Conservation (phyloP, 2,888 invertebrate genomes). For the Papilio demoleus region DNA sequence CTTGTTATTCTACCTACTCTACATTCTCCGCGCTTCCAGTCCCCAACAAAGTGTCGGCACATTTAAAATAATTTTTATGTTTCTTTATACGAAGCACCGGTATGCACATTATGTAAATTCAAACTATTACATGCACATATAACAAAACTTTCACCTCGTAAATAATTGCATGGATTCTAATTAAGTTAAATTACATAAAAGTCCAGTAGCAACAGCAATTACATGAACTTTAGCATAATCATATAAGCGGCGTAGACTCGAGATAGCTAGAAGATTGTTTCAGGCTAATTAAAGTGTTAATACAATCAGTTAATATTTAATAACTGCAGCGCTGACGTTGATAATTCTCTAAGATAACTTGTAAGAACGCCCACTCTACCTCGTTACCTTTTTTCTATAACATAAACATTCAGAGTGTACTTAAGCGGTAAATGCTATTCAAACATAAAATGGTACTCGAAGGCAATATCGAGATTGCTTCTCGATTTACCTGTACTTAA, state of each 20-base stretch:
- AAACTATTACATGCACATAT: conserved; percentile 25
- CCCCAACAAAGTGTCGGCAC: conserved; percentile 5
- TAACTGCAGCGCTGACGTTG: conserved; percentile 50
- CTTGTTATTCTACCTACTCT: neutral
- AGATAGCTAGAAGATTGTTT: conserved; percentile 40
- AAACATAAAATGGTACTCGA: conserved; percentile 28
- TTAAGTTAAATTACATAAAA: conserved; percentile 39
- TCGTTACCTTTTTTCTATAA: conserved; percentile 37
- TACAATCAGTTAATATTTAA: conserved; percentile 53
- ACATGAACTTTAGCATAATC: conserved; percentile 37
- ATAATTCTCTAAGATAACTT: conserved; percentile 59
- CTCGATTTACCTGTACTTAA: conserved; percentile 36
- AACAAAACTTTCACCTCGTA: conserved; percentile 39
- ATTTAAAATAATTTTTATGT: conserved; percentile 15
- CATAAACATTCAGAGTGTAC: conserved; percentile 42
- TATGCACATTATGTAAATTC: conserved; percentile 27
- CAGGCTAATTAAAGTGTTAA: conserved; percentile 52
- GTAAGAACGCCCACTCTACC: conserved; percentile 61
- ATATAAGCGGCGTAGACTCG: conserved; percentile 17
- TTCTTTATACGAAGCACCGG: conserved; percentile 3
- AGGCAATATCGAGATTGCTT: conserved; percentile 36
- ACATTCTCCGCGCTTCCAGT: conserved; percentile 1
- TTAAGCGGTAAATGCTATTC: conserved; percentile 24
- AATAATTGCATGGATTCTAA: conserved; percentile 37
- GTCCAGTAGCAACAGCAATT: conserved; percentile 30